Evolutionary conservation across 1,140 invertebrate genomes (phyloP).

Genomic region (Bombus picipes): DNA sequence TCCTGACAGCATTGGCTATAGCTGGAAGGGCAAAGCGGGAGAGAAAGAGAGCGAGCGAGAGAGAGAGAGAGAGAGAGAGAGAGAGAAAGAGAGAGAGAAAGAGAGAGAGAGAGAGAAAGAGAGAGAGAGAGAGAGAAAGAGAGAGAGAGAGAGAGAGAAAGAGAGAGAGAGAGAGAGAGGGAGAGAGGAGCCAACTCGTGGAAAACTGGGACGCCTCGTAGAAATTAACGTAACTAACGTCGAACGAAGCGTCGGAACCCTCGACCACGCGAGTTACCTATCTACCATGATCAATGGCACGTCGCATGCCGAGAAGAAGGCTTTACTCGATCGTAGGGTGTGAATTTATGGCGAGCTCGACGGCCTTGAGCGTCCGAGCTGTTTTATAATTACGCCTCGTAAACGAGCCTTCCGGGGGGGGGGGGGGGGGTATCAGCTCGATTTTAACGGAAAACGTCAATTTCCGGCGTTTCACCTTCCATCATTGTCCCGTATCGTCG

Average conservation of each 20-base stretch:
- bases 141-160: background rate
- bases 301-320: constrained; percentile 47
- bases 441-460: constrained; percentile 12
- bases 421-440: background rate
- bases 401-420: constrained; percentile 4
- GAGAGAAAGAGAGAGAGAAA: background rate
- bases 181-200: constrained; percentile 6
- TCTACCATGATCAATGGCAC: constrained; percentile 63
- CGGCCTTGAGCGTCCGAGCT: constrained; percentile 40
- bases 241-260: constrained; percentile 32
- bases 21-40: constrained; percentile 35
- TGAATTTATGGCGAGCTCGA: constrained; percentile 55
- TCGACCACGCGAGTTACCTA: constrained; percentile 49
- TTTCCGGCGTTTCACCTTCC: background rate
- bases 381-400: constrained; percentile 39
- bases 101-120: background rate
- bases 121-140: too few relatives aligned
- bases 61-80: too few relatives aligned
- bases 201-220: constrained; percentile 57
- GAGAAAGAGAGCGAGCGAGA: background rate
- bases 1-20: constrained; percentile 52
- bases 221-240: constrained; percentile 66
- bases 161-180: background rate
- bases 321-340: constrained; percentile 39
- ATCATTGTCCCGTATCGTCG: background rate